Percentiles rank a stretch among this genome's conserved stretches.
Evolutionary conservation across 2,113 vertebrate genomes (phyloP).

Genomic region (Pluvianellus socialis): DNA sequence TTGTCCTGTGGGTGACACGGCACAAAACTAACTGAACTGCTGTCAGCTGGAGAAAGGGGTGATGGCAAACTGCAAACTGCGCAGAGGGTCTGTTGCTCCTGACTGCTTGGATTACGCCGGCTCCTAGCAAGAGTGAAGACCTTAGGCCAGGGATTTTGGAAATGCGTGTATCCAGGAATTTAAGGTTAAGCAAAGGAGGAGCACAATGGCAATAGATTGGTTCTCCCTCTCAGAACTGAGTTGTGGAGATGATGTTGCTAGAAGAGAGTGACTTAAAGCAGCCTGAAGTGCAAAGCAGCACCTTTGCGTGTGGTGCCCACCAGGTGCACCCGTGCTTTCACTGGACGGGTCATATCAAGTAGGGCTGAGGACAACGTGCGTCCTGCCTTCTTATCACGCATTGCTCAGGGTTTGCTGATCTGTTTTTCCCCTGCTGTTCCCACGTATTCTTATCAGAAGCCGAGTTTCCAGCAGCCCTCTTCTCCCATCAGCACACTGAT

Average conservation of each 20-base stretch:
- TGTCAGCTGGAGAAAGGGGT: background rate
- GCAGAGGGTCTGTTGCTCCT: background rate
- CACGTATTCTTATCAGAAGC: background rate
- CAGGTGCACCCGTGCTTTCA: background rate
- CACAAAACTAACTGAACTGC: background rate
- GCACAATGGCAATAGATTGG: background rate
- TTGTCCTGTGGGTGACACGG: background rate
- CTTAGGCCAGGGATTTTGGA: background rate
- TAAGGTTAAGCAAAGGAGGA: background rate
- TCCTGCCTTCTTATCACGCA: background rate
- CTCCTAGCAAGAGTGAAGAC: background rate
- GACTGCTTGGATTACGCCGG: background rate
- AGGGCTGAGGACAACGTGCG: background rate
- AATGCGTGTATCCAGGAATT: background rate
- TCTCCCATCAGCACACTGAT: background rate
- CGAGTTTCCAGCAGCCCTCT: background rate
- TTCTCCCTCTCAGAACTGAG: background rate
- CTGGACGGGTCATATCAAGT: background rate
- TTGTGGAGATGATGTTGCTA: fast-evolving
- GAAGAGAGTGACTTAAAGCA: background rate
- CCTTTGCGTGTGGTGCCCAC: background rate
- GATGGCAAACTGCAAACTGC: background rate
- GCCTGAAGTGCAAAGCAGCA: background rate
- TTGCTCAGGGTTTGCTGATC: background rate
- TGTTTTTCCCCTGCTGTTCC: constrained; percentile 25